These are phyloP conservation scores for Nymphalis c-album DNA, from an alignment of 2,888 invertebrate species.

Conservation along the genomic window DNA sequence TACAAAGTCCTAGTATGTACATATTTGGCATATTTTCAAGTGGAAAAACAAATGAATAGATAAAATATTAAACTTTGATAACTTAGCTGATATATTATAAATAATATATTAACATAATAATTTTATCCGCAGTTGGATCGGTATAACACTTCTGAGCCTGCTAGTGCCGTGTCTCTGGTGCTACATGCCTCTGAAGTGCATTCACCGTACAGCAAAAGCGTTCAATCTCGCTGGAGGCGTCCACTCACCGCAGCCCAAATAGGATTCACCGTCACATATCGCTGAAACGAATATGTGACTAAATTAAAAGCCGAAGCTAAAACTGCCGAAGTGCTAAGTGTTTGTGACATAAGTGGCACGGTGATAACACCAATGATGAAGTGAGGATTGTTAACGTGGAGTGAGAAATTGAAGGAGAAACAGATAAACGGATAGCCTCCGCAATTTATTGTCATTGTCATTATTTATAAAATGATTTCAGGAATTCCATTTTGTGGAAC, in stretches of 20 bases:
- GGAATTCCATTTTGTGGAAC: background rate
- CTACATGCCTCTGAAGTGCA: slow-evolving; percentile 92
- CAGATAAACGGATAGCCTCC: too few relatives aligned
- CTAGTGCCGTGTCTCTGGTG: slow-evolving; percentile 97
- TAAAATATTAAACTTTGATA: too few relatives aligned
- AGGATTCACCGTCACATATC: slow-evolving; percentile 48
- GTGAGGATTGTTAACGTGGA: background rate
- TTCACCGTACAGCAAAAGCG: slow-evolving; percentile 90
- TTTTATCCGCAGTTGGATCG: slow-evolving; percentile 85
- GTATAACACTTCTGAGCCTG: slow-evolving; percentile 90
- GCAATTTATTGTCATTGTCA: too few relatives aligned
- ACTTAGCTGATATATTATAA: too few relatives aligned
- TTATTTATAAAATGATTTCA: slow-evolving; percentile 2
- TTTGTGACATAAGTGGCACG: background rate
- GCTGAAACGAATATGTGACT: slow-evolving; percentile 31
- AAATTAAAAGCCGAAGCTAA: background rate
- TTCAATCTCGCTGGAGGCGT: slow-evolving; percentile 92
- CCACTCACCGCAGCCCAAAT: slow-evolving; percentile 69
- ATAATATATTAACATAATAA: background rate
- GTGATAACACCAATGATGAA: background rate
- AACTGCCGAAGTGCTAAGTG: background rate
- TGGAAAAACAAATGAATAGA: too few relatives aligned
- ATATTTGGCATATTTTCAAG: too few relatives aligned
- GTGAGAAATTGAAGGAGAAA: too few relatives aligned
- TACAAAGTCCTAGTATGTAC: too few relatives aligned